A percentile compares a stretch with the other conserved stretches of the same genome.
Conservation (phyloP, 2,888 invertebrate genomes). For the Ormyrus labotus region DNA sequence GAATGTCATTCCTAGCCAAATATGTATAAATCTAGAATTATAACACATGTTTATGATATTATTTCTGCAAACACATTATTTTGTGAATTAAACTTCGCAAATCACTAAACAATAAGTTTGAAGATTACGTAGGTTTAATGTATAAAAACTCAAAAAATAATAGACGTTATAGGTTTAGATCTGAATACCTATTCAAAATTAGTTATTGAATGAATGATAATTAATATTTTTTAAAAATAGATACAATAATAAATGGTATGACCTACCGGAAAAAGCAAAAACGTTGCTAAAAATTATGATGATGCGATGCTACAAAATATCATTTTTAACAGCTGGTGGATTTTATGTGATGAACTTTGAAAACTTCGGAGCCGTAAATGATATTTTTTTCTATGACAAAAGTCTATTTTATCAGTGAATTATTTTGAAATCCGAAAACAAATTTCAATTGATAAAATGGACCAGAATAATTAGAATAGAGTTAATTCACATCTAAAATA, state of each 20-base stretch:
- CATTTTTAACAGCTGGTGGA: constrained; percentile 9
- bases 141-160: background rate
- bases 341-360: constrained; percentile 25
- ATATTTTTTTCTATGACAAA: background rate
- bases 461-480: background rate
- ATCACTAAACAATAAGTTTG: background rate
- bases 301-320: constrained; percentile 6
- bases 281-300: constrained; percentile 4
- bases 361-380: constrained; percentile 7
- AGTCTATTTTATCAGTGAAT: too few relatives aligned
- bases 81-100: background rate
- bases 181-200: background rate
- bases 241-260: constrained; percentile 2
- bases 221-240: background rate
- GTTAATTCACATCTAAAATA: background rate
- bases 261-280: background rate
- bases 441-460: too few relatives aligned
- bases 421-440: background rate
- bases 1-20: too few relatives aligned
- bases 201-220: background rate
- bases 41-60: too few relatives aligned
- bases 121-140: background rate
- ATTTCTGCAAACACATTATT: too few relatives aligned
- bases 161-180: background rate
- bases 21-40: too few relatives aligned